A percentile compares a stretch with the other conserved stretches of the same genome.
These are phyloP conservation scores for Drosophila seguyi DNA, from an alignment of 1,140 invertebrate genomes.

Conservation along the genomic window DNA sequence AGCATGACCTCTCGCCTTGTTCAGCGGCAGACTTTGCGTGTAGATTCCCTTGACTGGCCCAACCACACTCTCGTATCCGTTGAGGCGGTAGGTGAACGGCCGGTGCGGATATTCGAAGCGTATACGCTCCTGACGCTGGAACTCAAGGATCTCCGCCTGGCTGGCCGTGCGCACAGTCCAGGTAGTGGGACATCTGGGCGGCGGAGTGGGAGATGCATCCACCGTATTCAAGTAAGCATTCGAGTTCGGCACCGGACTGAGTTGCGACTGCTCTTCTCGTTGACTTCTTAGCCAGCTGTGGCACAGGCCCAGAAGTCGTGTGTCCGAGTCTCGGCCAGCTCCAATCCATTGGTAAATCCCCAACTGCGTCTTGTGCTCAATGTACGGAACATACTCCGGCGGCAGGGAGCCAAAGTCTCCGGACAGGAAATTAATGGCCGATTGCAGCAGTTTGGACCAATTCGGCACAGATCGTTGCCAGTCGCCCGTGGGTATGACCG, in stretches of 20 bases:
- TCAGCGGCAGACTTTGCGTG: conserved; percentile 86
- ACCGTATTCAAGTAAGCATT: conserved; percentile 2
- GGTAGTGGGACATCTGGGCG: conserved; percentile 89
- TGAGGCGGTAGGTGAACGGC: conserved; percentile 93
- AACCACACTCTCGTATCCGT: conserved; percentile 94
- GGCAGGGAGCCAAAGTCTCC: conserved; percentile 93
- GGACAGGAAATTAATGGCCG: conserved; percentile 94
- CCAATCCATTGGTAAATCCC: conserved; percentile 97
- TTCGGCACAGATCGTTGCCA: conserved; percentile 90
- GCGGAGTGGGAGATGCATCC: conserved; percentile 86
- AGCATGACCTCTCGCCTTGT: conserved; percentile 91
- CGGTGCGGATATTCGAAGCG: conserved; percentile 94
- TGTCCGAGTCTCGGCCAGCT: conserved; percentile 95
- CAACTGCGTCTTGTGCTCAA: conserved; percentile 92
- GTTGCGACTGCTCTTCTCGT: conserved; percentile 70
- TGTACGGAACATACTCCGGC: conserved; percentile 96
- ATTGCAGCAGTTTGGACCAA: conserved; percentile 92
- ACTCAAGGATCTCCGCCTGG: conserved; percentile 91
- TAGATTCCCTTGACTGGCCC: conserved; percentile 96
- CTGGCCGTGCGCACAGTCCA: conserved; percentile 93
- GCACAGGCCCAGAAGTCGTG: conserved; percentile 90
- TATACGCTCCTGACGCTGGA: conserved; percentile 89
- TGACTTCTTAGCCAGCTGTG: conserved; percentile 90
- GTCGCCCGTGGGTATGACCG: conserved; percentile 89
- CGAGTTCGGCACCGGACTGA: not conserved